Percentiles rank a stretch among this genome's conserved stretches.
Conservation (phyloP, 2,888 invertebrate species). For the Alsophila aescularia region DNA sequence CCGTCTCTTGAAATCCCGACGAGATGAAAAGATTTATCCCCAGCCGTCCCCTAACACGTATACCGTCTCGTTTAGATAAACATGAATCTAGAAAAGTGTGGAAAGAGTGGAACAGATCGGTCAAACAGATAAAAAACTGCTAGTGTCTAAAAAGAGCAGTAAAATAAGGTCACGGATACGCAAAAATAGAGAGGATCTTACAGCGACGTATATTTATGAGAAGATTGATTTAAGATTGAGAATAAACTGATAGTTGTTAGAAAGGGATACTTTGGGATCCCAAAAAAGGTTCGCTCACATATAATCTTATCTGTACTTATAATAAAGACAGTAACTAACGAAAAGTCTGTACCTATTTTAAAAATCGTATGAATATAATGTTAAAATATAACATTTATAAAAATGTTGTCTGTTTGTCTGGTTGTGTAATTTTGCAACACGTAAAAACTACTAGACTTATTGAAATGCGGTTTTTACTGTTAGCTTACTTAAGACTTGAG, state of each 20-base stretch:
- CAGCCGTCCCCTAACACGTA: slow-evolving; percentile 13
- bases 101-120: slow-evolving; percentile 21
- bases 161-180: slow-evolving; percentile 5
- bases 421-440: no score
- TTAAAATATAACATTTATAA: no score
- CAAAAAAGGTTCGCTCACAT: not conserved
- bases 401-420: no score
- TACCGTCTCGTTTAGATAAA: slow-evolving; percentile 22
- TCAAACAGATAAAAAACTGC: slow-evolving; percentile 21
- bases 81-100: slow-evolving; percentile 10
- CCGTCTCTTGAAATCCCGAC: slow-evolving; percentile 6
- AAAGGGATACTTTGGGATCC: not conserved
- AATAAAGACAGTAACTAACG: no score
- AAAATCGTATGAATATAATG: no score
- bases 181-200: not conserved
- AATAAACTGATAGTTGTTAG: slow-evolving; percentile 7
- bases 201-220: slow-evolving; percentile 20
- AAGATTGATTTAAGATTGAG: slow-evolving; percentile 15
- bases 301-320: not conserved
- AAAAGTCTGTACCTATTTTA: no score
- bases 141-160: slow-evolving; percentile 16
- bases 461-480: no score
- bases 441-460: no score
- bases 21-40: slow-evolving; percentile 23
- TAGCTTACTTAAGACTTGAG: no score